Percentiles rank a stretch among this genome's conserved stretches.
Evolutionary conservation across 2,113 vertebrate species (phyloP).

Genomic region (Chamaetylas fuelleborni): DNA sequence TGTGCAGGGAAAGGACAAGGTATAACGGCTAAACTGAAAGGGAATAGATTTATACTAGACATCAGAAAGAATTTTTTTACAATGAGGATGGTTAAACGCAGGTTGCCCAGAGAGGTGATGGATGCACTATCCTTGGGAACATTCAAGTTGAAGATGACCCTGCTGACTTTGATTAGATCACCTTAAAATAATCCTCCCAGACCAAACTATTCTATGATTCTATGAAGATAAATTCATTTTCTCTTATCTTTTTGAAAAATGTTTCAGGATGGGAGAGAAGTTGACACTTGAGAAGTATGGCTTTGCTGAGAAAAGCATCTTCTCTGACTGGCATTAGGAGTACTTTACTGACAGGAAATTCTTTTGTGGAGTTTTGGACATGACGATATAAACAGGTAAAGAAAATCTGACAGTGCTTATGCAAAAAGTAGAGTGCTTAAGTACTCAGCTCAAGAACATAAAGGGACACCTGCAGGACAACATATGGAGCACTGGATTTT

Average conservation of each 20-base stretch:
- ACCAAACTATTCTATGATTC: neutral
- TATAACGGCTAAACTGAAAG: neutral
- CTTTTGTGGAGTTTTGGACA: neutral
- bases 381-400: constrained; percentile 19
- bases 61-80: neutral
- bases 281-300: neutral
- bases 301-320: neutral
- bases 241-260: neutral
- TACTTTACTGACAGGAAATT: neutral
- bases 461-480: constrained; percentile 54
- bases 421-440: constrained; percentile 37
- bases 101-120: neutral
- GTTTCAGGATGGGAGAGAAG: neutral
- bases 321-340: neutral
- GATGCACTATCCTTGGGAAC: neutral
- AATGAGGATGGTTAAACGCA: neutral
- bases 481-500: constrained; percentile 53
- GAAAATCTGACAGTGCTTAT: constrained; percentile 27
- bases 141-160: neutral
- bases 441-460: neutral
- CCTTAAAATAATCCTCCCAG: neutral
- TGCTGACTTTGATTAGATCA: neutral
- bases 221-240: neutral
- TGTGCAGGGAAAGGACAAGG: neutral
- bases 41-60: neutral